A percentile compares a stretch with the other conserved stretches of the same genome.
Conservation (phyloP, 2,888 invertebrate genomes). For the Buathra laborator region DNA sequence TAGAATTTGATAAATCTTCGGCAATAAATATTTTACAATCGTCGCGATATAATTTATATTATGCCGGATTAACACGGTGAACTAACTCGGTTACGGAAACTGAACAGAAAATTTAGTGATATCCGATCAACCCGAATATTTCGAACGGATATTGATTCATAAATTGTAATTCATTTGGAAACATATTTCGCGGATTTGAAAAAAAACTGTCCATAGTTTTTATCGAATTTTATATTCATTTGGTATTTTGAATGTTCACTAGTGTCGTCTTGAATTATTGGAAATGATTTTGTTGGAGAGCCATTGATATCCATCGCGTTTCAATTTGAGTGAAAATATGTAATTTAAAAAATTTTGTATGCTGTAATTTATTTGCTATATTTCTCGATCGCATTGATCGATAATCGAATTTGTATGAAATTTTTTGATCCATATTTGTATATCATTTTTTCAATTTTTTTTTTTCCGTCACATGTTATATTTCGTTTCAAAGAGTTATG, state of each 20-base stretch:
- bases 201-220: not conserved
- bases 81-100: not conserved
- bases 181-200: not conserved
- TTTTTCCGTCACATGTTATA: not conserved
- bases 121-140: not conserved
- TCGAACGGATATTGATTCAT: not conserved
- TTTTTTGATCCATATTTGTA: not conserved
- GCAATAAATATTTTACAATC: not conserved
- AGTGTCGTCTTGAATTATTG: not conserved
- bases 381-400: not conserved
- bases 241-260: not conserved
- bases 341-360: not conserved
- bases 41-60: not conserved
- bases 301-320: not conserved
- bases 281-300: not conserved
- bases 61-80: not conserved
- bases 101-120: not conserved
- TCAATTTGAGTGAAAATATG: not conserved
- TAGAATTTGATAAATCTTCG: not conserved
- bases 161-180: not conserved
- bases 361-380: not conserved
- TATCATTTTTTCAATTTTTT: not conserved
- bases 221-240: not conserved
- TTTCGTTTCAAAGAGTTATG: not conserved
- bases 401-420: not conserved